Base-by-base conservation (phyloP, 2,888 invertebrate species). In the Plutella xylostella region DNA sequence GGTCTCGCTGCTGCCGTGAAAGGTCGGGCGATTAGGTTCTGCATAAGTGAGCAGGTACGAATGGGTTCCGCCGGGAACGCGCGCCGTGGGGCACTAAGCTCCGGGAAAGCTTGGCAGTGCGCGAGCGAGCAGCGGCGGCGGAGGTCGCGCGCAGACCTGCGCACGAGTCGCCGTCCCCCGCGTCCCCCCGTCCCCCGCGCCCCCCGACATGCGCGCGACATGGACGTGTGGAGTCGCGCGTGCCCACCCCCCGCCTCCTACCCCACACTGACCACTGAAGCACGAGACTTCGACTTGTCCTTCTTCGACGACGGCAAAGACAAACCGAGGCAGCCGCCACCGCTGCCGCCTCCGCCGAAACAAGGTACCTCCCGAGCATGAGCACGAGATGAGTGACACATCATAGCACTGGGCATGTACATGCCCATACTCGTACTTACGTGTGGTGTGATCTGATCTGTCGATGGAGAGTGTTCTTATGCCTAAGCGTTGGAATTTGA, bases 271-370 rank as follows among this genome's bases (percentile, higher is more conserved):
- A 88, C 87, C 62, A 90, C 92, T 75, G 91, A 91, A 72, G 89
- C 90, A 57, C 89, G 88, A 65, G 87, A 90, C 54, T 93, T 93
- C 74, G 90, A 92, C 74, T 85, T 93, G 65, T 88, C 91, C 72
- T 93, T 92, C 82, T 92, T 92, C 84, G 92, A 93, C 72, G 79
- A 78, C 51, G 85, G 87, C 50, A 90, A 90, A n/a, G n/a, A n/a
- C n/a, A n/a, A n/a, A n/a, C n/a, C n/a, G n/a, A n/a, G n/a, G n/a
- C n/a, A n/a, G n/a, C n/a, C n/a, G 60, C 68, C 68, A 49, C 62
- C 76, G 55, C 68, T 82, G 55, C 72, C 82, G 52, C 68, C 79
- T 53, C 67, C 65, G 59, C 65, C 63, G 48, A 68, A 70, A 58
- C 65, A 70, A 79, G 72, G 78, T 42, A 42, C 22, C 4, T 9